Percentiles rank a stretch among this genome's conserved stretches.
Conservation (phyloP, 2,113 vertebrate species). For the Carassius gibelio region DNA sequence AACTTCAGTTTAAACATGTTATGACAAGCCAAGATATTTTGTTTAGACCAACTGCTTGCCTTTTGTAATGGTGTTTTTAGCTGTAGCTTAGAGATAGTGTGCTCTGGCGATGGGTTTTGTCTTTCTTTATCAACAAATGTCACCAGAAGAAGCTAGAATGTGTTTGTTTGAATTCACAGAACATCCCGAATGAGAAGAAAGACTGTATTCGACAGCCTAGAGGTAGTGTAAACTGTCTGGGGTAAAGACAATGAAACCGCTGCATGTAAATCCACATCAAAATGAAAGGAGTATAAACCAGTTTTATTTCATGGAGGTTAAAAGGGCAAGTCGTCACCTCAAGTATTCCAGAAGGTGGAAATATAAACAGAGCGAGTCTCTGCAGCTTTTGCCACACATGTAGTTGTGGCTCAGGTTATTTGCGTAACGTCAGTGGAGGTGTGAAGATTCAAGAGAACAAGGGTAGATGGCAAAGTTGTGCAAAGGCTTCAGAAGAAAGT, state of each 20-base stretch:
- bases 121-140: slow-evolving; percentile 48
- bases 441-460: slow-evolving; percentile 30
- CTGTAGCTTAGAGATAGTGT: slow-evolving; percentile 41
- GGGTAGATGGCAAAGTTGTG: slow-evolving; percentile 39
- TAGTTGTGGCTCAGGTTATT: background rate
- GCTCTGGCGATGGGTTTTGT: slow-evolving; percentile 18
- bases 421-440: slow-evolving; percentile 8
- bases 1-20: slow-evolving; percentile 49
- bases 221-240: background rate
- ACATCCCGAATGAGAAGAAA: slow-evolving; percentile 20
- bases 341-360: background rate
- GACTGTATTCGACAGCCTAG: background rate
- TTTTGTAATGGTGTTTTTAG: slow-evolving; percentile 42
- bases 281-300: background rate
- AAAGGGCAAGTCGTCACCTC: background rate
- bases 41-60: slow-evolving; percentile 50
- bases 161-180: slow-evolving; percentile 10
- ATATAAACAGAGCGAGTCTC: background rate
- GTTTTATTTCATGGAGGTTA: background rate
- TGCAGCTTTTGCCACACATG: slow-evolving; percentile 17
- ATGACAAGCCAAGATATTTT: slow-evolving; percentile 58
- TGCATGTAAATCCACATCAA: background rate
- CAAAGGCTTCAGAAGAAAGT: slow-evolving; percentile 17
- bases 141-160: slow-evolving; percentile 19
- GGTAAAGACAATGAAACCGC: background rate